Evolutionary conservation across 2,797 vertebrate species (phyloP).

Genomic region (Eulemur albifrons): DNA sequence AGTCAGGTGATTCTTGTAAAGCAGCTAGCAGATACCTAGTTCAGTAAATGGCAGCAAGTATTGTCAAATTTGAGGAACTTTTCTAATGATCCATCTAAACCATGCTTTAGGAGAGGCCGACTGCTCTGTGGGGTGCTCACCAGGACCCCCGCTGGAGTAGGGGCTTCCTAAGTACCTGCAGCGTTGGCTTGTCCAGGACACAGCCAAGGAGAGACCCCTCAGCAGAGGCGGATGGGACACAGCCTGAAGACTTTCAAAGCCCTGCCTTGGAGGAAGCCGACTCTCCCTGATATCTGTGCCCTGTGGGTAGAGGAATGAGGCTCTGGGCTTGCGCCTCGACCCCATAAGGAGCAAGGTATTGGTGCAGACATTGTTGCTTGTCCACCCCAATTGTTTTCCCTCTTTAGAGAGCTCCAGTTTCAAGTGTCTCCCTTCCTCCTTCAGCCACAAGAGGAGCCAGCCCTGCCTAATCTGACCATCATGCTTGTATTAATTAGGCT

Average conservation of each 20-base stretch:
- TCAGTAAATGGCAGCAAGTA: not conserved
- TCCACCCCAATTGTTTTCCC: not conserved
- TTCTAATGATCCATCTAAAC: not conserved
- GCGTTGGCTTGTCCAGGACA: not conserved
- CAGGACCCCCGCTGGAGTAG: not conserved
- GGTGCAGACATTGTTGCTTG: too few relatives aligned
- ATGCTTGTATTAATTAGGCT: not conserved
- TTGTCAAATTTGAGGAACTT: not conserved
- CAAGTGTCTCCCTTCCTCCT: not conserved
- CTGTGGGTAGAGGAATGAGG: not conserved
- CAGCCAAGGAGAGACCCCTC: not conserved
- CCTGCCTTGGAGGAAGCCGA: not conserved
- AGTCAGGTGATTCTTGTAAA: not conserved
- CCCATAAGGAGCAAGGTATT: not conserved
- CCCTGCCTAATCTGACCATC: not conserved
- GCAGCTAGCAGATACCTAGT: not conserved
- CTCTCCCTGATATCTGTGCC: not conserved
- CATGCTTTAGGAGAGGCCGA: not conserved
- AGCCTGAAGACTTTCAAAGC: not conserved
- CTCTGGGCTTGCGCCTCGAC: not conserved
- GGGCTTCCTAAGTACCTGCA: not conserved
- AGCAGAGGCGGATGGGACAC: too few relatives aligned
- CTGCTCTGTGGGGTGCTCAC: not conserved
- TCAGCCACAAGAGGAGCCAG: not conserved
- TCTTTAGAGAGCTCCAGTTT: not conserved